Evolutionary conservation across 64 coral and sea anemone species (phyloP).

Genomic region (Anthopleura sola): DNA sequence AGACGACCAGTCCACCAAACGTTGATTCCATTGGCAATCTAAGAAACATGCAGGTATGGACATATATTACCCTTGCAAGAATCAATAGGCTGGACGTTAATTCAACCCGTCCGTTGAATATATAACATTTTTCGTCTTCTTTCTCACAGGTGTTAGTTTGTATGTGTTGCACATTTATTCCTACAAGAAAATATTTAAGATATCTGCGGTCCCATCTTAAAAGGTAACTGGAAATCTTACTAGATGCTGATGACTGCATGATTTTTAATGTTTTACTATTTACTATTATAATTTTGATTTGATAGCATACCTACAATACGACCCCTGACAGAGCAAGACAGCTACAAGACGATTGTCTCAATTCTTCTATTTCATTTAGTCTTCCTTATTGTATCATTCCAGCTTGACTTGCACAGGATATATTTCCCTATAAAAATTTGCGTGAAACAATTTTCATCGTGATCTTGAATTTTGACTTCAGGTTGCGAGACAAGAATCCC

Average conservation of each 20-base stretch:
- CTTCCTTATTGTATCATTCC: too few species aligned
- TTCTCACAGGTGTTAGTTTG: slow-evolving; percentile 81
- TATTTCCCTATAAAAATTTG: not conserved
- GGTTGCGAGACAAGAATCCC: slow-evolving; percentile 73
- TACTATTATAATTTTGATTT: too few species aligned
- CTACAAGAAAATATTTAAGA: slow-evolving; percentile 84
- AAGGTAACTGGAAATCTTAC: slow-evolving; percentile 75
- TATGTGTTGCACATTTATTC: slow-evolving; percentile 98
- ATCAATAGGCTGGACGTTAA: not conserved
- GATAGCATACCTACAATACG: too few species aligned
- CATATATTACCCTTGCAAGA: not conserved
- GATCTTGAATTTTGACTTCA: slow-evolving; percentile 10
- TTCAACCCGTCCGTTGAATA: not conserved
- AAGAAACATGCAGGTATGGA: slow-evolving; percentile 80
- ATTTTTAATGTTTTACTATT: not conserved
- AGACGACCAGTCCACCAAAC: slow-evolving; percentile 80
- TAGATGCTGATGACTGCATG: not conserved
- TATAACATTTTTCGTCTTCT: not conserved
- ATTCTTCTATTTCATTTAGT: too few species aligned
- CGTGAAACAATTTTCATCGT: too few species aligned
- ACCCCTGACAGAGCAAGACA: too few species aligned
- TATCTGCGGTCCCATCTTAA: slow-evolving; percentile 83
- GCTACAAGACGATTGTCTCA: too few species aligned
- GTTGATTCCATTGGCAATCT: slow-evolving; percentile 91
- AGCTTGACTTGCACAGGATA: too few species aligned